These are phyloP conservation scores for Panagrolaimus sp. DNA, from an alignment of 1,140 invertebrate species.

Conservation along the genomic window DNA sequence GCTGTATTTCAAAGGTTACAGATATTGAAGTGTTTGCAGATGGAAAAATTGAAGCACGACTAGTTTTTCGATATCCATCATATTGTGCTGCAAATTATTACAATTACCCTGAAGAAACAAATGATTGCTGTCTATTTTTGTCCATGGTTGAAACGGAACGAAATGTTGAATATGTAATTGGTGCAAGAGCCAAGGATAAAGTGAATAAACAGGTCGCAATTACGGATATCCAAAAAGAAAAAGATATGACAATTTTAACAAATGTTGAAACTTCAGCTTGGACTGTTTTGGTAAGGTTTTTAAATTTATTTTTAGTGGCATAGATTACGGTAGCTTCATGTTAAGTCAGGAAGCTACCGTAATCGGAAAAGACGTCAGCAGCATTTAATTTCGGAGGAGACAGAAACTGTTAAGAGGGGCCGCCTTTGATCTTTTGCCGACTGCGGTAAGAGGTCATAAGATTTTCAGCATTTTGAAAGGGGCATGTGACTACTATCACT, in stretches of 20 bases:
- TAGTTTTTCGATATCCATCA: conserved; percentile 49
- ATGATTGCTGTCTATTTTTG: conserved; percentile 55
- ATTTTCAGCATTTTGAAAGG: no score
- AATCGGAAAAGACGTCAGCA: no score
- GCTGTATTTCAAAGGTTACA: conserved; percentile 35
- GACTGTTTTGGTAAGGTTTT: conserved; percentile 46
- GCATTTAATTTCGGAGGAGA: no score
- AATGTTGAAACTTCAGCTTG: conserved; percentile 50
- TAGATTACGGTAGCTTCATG: neutral
- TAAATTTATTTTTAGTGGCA: neutral
- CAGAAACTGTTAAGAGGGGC: no score
- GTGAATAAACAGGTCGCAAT: conserved; percentile 46
- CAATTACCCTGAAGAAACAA: conserved; percentile 57
- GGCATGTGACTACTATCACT: no score
- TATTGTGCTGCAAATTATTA: conserved; percentile 47
- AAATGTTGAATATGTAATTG: conserved; percentile 41
- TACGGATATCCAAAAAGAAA: conserved; percentile 30
- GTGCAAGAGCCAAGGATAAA: conserved; percentile 25
- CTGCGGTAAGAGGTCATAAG: no score
- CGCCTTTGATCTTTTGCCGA: no score
- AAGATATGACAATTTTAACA: conserved; percentile 35
- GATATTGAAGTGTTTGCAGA: conserved; percentile 45
- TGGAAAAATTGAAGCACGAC: conserved; percentile 44
- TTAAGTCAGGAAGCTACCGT: neutral
- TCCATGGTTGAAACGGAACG: conserved; percentile 34